phyloP scores from a whole-genome alignment of 2,797 vertebrate species.

The Phyllotis vaccarum region DNA sequence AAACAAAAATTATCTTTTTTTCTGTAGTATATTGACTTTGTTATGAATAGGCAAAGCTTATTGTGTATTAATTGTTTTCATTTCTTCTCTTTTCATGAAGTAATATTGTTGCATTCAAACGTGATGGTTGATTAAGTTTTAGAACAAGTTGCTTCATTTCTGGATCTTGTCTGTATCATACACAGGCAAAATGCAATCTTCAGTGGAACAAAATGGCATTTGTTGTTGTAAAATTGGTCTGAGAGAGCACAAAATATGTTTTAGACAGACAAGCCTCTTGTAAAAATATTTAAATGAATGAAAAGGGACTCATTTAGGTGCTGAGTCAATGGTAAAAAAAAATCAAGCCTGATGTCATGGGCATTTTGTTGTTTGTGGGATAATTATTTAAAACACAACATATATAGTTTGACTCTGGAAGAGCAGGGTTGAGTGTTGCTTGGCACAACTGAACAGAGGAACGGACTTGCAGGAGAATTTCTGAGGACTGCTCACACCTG shows the following conservation, averaged over 20 bases:
- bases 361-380: conserved; percentile 8
- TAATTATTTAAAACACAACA: conserved; percentile 41
- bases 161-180: conserved; percentile 60
- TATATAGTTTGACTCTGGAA: conserved; percentile 2
- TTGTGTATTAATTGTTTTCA: conserved; percentile 26
- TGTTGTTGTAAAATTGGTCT: background rate
- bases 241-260: background rate
- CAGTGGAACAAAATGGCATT: conserved; percentile 64
- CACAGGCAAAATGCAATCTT: conserved; percentile 68
- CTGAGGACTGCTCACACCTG: background rate
- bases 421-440: conserved; percentile 1
- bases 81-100: conserved; percentile 72
- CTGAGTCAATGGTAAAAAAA: background rate
- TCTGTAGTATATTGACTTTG: conserved; percentile 83
- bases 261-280: background rate
- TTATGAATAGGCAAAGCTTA: conserved; percentile 77
- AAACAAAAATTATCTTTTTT: conserved; percentile 79
- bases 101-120: conserved; percentile 55
- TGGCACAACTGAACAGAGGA: background rate
- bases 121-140: conserved; percentile 75
- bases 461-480: background rate
- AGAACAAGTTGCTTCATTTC: conserved; percentile 69
- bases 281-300: conserved; percentile 32
- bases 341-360: conserved; percentile 1
- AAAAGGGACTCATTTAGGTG: conserved; percentile 22